Conservation (phyloP, 2,797 vertebrate genomes). For the Masticophis lateralis region DNA sequence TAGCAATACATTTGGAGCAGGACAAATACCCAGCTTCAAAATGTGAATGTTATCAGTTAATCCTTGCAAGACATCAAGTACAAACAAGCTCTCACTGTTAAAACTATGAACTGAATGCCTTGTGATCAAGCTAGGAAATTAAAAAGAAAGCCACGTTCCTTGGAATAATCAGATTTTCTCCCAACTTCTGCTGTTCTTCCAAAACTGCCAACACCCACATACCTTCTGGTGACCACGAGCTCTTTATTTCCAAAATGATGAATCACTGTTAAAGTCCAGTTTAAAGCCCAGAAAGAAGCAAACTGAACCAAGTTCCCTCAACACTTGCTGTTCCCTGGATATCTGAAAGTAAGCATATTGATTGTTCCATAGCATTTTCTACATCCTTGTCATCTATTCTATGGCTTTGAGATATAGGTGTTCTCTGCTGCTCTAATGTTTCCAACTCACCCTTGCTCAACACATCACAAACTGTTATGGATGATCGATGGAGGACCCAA, state of each 20-base stretch:
- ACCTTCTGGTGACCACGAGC: conserved; percentile 30
- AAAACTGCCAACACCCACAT: conserved; percentile 30
- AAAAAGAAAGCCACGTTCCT: conserved; percentile 12
- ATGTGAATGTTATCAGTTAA: neutral
- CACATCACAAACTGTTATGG: neutral
- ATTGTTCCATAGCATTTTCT: neutral
- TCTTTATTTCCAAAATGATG: conserved; percentile 20
- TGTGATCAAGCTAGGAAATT: conserved; percentile 1
- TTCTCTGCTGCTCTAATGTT: neutral
- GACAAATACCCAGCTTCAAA: neutral
- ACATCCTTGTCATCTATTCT: neutral
- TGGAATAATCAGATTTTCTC: conserved; percentile 17
- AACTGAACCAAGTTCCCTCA: neutral
- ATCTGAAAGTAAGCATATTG: neutral
- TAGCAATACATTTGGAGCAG: neutral
- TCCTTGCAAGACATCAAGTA: neutral
- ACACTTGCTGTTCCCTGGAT: neutral
- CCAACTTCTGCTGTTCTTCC: conserved; percentile 27
- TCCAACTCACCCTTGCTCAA: neutral
- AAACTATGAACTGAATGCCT: neutral
- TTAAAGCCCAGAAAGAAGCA: neutral
- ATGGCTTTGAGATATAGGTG: neutral
- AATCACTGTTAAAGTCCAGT: conserved; percentile 29
- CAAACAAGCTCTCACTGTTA: neutral
- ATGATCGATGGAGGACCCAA: no score